phyloP scores from a whole-genome alignment of 2,797 vertebrate species.

The Enoplosus armatus region DNA sequence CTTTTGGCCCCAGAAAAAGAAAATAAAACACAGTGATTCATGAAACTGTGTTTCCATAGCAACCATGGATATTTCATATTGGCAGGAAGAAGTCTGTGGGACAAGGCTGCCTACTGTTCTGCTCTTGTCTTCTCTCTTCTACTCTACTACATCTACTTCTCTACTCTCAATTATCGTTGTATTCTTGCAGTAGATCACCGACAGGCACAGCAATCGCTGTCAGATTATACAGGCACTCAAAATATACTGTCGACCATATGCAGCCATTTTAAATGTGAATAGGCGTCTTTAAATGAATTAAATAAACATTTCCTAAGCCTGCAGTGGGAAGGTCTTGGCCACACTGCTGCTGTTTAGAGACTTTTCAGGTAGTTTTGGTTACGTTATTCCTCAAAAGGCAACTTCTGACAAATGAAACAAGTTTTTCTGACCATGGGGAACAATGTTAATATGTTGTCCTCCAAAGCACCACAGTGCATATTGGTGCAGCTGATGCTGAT shows the following conservation, averaged over 20 bases:
- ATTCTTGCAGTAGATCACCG: slow-evolving; percentile 22
- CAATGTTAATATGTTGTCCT: slow-evolving; percentile 1
- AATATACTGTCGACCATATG: neutral
- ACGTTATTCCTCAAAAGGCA: neutral
- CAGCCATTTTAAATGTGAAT: neutral
- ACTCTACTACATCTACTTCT: neutral
- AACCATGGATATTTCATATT: slow-evolving; percentile 68
- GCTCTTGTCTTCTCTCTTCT: slow-evolving; percentile 31
- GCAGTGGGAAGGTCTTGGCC: neutral
- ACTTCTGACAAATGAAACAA: neutral
- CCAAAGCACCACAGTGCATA: slow-evolving; percentile 4
- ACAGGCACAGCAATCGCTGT: neutral
- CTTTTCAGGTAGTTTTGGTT: neutral
- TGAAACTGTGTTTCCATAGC: slow-evolving; percentile 72
- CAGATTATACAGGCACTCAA: neutral
- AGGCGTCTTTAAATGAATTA: neutral
- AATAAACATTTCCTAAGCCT: neutral
- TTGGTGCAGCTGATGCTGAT: slow-evolving; percentile 7
- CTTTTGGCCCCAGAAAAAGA: slow-evolving; percentile 37
- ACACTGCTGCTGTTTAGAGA: neutral
- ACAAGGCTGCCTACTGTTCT: slow-evolving; percentile 43
- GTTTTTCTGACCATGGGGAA: neutral
- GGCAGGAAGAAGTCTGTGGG: slow-evolving; percentile 58
- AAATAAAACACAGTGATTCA: slow-evolving; percentile 60
- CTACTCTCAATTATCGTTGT: slow-evolving; percentile 24